Evolutionary conservation across 1,140 invertebrate species (phyloP).

Genomic region (Zaprionus davidi): DNA sequence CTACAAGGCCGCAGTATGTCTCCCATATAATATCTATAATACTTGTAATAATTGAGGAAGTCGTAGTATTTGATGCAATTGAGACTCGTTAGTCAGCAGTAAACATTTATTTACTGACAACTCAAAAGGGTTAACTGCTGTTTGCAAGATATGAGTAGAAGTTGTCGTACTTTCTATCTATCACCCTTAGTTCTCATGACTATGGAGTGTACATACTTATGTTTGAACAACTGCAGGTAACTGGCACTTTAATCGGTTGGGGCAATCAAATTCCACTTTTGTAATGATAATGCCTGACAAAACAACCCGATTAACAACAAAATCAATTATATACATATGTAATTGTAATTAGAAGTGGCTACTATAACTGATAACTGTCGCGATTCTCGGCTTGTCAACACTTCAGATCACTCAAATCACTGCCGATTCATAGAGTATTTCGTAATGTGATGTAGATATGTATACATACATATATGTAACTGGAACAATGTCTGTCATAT

Average conservation of each 20-base stretch:
- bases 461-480: not conserved
- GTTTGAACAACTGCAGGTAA: not conserved
- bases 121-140: too few relatives aligned
- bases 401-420: not conserved
- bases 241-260: not conserved
- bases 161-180: too few relatives aligned
- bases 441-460: not conserved
- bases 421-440: not conserved
- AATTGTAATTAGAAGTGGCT: constrained; percentile 12
- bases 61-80: too few relatives aligned
- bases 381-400: constrained; percentile 9
- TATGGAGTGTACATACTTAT: not conserved
- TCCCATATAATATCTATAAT: too few relatives aligned
- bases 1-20: too few relatives aligned
- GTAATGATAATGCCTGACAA: not conserved
- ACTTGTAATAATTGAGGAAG: too few relatives aligned
- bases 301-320: not conserved
- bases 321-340: not conserved
- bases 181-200: not conserved
- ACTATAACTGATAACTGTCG: constrained; percentile 4
- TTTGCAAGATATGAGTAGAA: too few relatives aligned
- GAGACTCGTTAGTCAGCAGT: too few relatives aligned
- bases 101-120: too few relatives aligned
- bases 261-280: not conserved
- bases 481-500: constrained; percentile 26